Evolutionary conservation across 2,888 invertebrate genomes (phyloP).

Genomic region (Trimorus sp.): DNA sequence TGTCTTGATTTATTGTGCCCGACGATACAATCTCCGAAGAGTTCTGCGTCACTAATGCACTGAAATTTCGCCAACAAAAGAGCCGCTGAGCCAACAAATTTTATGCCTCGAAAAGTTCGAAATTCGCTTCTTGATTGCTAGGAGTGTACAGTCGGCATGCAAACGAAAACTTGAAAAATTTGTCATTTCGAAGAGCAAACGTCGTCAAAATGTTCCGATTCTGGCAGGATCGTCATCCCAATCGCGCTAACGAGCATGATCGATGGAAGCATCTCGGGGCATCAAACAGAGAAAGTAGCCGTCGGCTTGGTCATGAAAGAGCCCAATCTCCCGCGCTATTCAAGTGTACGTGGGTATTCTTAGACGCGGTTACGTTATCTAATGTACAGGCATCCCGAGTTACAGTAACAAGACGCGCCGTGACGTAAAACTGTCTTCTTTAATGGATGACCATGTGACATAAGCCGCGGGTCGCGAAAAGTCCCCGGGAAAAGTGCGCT

Average conservation of each 20-base stretch:
- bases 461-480: constrained; percentile 18
- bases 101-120: no score
- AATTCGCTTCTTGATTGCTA: no score
- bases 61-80: constrained; percentile 43
- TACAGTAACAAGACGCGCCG: constrained; percentile 39
- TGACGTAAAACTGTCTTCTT: constrained; percentile 54
- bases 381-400: constrained; percentile 37
- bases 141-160: no score
- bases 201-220: no score
- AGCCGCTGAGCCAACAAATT: neutral
- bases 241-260: constrained; percentile 39
- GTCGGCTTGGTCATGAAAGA: constrained; percentile 26
- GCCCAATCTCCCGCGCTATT: constrained; percentile 21
- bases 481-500: constrained; percentile 12
- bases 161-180: no score
- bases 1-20: constrained; percentile 51
- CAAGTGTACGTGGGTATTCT: constrained; percentile 26
- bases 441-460: constrained; percentile 40
- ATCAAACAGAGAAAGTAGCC: constrained; percentile 43
- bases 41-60: constrained; percentile 26
- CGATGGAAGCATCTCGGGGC: constrained; percentile 37
- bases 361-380: constrained; percentile 30
- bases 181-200: no score
- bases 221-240: no score
- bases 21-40: constrained; percentile 49